Evolutionary conservation across 2,888 invertebrate genomes (phyloP).

Genomic region (Erannis defoliaria): DNA sequence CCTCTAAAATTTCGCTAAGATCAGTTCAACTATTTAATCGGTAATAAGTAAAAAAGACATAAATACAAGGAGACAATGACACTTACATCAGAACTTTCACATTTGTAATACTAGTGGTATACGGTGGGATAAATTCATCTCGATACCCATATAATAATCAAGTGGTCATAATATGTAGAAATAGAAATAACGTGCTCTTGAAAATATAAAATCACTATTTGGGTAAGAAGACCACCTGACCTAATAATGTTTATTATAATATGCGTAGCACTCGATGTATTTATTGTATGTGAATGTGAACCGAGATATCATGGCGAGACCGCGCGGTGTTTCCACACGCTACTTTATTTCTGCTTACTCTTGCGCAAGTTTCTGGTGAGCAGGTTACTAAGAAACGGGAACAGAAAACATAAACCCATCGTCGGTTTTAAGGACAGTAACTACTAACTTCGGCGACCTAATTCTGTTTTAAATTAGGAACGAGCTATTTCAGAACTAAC

Average conservation of each 20-base stretch:
- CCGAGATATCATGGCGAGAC: constrained; percentile 56
- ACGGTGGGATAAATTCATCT: constrained; percentile 12
- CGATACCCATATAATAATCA: constrained; percentile 35
- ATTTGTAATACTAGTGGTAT: too few species aligned
- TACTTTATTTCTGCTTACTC: constrained; percentile 70
- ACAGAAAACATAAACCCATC: constrained; percentile 56
- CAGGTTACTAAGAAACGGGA: constrained; percentile 50
- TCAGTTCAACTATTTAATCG: too few species aligned
- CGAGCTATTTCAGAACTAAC: constrained; percentile 4
- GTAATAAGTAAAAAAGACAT: too few species aligned
- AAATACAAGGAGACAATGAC: too few species aligned
- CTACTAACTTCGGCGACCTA: constrained; percentile 45
- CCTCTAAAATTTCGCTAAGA: too few species aligned
- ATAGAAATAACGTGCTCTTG: constrained; percentile 46
- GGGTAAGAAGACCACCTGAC: constrained; percentile 53
- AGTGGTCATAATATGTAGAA: constrained; percentile 17
- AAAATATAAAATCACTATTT: constrained; percentile 40
- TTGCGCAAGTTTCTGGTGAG: constrained; percentile 68
- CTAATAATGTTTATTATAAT: constrained; percentile 62
- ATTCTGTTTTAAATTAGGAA: constrained; percentile 34
- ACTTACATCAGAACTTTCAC: too few species aligned
- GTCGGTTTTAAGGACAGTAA: constrained; percentile 52
- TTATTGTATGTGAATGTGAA: constrained; percentile 42
- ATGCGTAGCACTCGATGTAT: constrained; percentile 57
- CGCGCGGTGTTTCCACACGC: constrained; percentile 60